Conservation (phyloP, 2,797 vertebrate genomes). For the Tachyglossus aculeatus region DNA sequence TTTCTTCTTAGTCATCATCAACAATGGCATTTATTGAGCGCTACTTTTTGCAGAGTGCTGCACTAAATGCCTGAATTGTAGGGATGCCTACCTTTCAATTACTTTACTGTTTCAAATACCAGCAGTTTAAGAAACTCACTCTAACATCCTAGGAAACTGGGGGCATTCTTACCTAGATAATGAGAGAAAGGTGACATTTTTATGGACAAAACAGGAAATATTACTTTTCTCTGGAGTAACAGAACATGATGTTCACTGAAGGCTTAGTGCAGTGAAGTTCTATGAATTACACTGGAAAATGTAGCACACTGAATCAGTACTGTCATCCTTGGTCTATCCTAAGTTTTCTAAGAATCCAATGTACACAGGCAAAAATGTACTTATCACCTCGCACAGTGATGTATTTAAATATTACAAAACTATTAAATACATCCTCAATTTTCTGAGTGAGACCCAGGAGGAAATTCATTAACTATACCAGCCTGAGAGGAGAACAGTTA, state of each 20-base stretch:
- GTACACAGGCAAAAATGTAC: too few species aligned
- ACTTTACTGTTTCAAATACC: constrained; percentile 32
- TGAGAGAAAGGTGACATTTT: constrained; percentile 38
- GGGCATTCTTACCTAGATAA: constrained; percentile 32
- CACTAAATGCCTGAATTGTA: too few species aligned
- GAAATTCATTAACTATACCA: too few species aligned
- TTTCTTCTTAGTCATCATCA: constrained; percentile 16
- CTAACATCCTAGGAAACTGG: constrained; percentile 42
- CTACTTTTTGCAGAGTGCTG: too few species aligned
- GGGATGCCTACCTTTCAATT: constrained; percentile 3
- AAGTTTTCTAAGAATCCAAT: not conserved
- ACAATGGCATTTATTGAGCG: constrained; percentile 33
- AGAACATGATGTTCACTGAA: constrained; percentile 55
- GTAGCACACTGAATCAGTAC: constrained; percentile 49
- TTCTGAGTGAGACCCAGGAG: too few species aligned
- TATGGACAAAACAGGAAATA: constrained; percentile 51
- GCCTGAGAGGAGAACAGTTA: too few species aligned
- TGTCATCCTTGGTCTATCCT: constrained; percentile 33
- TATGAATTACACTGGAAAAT: constrained; percentile 50
- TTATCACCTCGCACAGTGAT: too few species aligned
- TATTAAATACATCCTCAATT: too few species aligned
- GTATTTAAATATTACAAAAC: too few species aligned
- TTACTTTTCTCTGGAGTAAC: constrained; percentile 26
- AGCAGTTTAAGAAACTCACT: constrained; percentile 35
- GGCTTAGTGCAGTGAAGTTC: constrained; percentile 42